A percentile compares a stretch with the other conserved stretches of the same genome.
phyloP scores from a whole-genome alignment of 53 echinoderm and acorn worm species.

The Hippasteria phrygiana region DNA sequence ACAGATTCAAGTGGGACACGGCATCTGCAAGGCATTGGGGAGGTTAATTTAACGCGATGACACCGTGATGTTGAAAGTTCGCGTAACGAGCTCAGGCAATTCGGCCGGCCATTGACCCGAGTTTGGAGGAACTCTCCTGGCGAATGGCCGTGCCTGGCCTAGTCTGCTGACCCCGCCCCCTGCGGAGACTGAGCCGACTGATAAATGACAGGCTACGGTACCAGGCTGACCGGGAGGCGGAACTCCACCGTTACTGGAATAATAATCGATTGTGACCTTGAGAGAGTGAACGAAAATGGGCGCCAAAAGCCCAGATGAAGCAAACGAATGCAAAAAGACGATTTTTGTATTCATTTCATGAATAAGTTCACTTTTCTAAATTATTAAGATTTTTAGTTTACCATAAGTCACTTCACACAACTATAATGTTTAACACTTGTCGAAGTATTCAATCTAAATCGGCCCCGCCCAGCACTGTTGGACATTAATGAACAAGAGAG shows the following conservation, averaged over 20 bases:
- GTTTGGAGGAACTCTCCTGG: background rate
- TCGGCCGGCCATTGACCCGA: slow-evolving; percentile 53
- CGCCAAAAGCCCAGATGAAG: too few relatives aligned
- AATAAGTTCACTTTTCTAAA: too few relatives aligned
- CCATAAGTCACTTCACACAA: too few relatives aligned
- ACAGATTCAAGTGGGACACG: slow-evolving; percentile 30
- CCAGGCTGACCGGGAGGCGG: background rate
- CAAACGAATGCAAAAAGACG: too few relatives aligned
- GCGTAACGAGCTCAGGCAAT: background rate
- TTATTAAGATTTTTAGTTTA: too few relatives aligned
- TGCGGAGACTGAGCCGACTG: background rate
- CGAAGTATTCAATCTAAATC: too few relatives aligned
- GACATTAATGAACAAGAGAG: too few relatives aligned
- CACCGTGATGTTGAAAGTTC: slow-evolving; percentile 33
- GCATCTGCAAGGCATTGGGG: slow-evolving; percentile 43
- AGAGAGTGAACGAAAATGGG: too few relatives aligned
- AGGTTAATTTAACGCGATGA: slow-evolving; percentile 47
- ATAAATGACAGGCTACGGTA: background rate
- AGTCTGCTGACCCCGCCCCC: slow-evolving; percentile 16
- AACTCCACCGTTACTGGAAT: background rate
- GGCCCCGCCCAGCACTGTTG: too few relatives aligned
- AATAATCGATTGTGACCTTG: too few relatives aligned
- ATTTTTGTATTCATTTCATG: too few relatives aligned
- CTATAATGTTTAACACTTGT: too few relatives aligned
- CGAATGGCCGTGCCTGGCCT: slow-evolving; percentile 5